Evolutionary conservation across 1,140 invertebrate species (phyloP), one percentile per base, ranked within the genome.

Genomic region (Cydia strobilella): DNA sequence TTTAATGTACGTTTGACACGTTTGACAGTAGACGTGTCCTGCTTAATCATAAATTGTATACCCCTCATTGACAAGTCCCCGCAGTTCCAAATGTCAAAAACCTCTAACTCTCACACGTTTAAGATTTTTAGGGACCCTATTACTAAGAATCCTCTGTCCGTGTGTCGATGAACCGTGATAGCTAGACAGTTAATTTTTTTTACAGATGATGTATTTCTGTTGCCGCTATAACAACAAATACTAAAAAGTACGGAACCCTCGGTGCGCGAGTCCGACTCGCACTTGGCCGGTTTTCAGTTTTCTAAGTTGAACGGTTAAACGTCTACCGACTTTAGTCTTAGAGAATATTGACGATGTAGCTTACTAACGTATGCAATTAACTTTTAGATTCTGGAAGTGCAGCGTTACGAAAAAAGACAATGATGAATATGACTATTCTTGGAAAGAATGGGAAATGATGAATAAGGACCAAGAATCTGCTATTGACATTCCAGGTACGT

Each of bases 371-470:
- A 20, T 18, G 20, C 54, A 2, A 23, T 59, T 59, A 1, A 54
- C 62, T 95, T 94, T 78, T 94, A 92, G 96, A 69, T 97, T 97
- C 92, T 97, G 97, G 97, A 96, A 96, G 79, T 98, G 97, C 88
- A 94, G 96, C 79, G 95, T 95, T 6, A 93, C 89, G 1, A 95
- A 94, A 88, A 92, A 80, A 69, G 85, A 90, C 2, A 93, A 94
- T 51, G 94, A 94, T 39, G 94, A 94, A 39, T 94, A 96, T 10
- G 94, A 93, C 35, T 97, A 97, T 80, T 94, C 95, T 23, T 98
- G 97, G 97, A 94, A 94, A 77, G 97, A 98, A 84, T 98, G 97
- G 97, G 96, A 97, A 84, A 98, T 98, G 97, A 95, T 97, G 77
- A 96, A 96, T 73, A 95, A 96, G 80, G 95, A 96, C 79, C 95